These are phyloP conservation scores for Danaus plexippus DNA, from an alignment of 1,140 invertebrate species.

Conservation along the genomic window DNA sequence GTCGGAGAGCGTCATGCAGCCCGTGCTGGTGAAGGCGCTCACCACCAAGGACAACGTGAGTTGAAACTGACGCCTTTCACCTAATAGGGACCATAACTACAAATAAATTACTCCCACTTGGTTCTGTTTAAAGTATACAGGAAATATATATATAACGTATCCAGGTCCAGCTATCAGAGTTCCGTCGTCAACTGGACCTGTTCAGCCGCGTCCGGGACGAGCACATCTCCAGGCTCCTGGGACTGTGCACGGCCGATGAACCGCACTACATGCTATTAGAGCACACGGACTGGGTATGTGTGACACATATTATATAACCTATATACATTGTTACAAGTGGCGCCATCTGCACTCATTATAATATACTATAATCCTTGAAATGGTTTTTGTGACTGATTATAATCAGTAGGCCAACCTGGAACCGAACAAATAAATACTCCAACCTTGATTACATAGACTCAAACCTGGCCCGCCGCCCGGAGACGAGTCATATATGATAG, in stretches of 20 bases:
- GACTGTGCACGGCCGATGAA: constrained; percentile 86
- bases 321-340: too few relatives aligned
- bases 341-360: too few relatives aligned
- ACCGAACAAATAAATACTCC: too few relatives aligned
- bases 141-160: too few relatives aligned
- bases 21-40: constrained; percentile 73
- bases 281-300: constrained; percentile 90
- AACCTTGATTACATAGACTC: too few relatives aligned
- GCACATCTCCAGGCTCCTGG: constrained; percentile 84
- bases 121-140: too few relatives aligned
- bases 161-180: constrained; percentile 82
- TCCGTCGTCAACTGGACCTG: constrained; percentile 89
- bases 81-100: neutral
- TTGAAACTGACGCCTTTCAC: constrained; percentile 30
- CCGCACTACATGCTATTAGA: constrained; percentile 92
- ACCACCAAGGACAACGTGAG: constrained; percentile 57
- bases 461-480: too few relatives aligned
- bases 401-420: too few relatives aligned
- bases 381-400: too few relatives aligned
- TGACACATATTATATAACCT: neutral
- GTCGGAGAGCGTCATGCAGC: constrained; percentile 37
- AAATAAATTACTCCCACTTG: too few relatives aligned
- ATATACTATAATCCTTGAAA: too few relatives aligned
- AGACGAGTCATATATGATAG: neutral
- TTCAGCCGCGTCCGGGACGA: constrained; percentile 86